Evolutionary conservation across 1,140 invertebrate genomes (phyloP).

Genomic region (Ceratina calcarata): DNA sequence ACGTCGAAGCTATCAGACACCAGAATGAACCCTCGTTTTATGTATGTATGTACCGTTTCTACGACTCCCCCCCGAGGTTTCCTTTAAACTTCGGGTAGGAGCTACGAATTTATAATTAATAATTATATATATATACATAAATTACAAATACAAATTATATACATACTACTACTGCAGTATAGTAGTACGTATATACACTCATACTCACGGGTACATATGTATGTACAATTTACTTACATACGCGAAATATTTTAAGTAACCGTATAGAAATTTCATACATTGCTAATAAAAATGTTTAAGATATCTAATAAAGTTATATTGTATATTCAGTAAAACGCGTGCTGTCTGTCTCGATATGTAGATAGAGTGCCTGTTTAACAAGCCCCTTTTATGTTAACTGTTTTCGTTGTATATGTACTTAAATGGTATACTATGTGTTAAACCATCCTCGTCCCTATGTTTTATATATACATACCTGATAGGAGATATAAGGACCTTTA

Average conservation of each 20-base stretch:
- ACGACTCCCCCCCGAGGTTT: slow-evolving; percentile 33
- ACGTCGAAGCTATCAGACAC: slow-evolving; percentile 22
- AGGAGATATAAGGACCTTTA: too few relatives aligned
- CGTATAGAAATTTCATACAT: slow-evolving; percentile 72
- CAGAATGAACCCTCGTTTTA: slow-evolving; percentile 26
- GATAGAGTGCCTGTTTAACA: neutral
- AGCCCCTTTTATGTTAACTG: slow-evolving; percentile 3
- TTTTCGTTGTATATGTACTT: neutral
- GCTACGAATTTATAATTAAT: slow-evolving; percentile 61
- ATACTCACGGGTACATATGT: slow-evolving; percentile 55
- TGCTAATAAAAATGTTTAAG: slow-evolving; percentile 72
- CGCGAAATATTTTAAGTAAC: slow-evolving; percentile 70
- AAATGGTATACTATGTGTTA: neutral
- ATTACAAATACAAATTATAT: slow-evolving; percentile 30
- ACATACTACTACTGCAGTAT: slow-evolving; percentile 43
- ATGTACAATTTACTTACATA: slow-evolving; percentile 59
- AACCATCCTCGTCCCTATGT: neutral
- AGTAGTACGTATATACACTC: slow-evolving; percentile 47
- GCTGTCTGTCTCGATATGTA: slow-evolving; percentile 28
- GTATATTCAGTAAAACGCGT: slow-evolving; percentile 70
- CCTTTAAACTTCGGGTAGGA: slow-evolving; percentile 22
- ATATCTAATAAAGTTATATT: slow-evolving; percentile 77
- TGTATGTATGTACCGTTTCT: slow-evolving; percentile 28
- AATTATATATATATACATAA: slow-evolving; percentile 37
- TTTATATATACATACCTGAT: neutral